Base-by-base conservation (phyloP, 2,113 vertebrate genomes). In the Lathamus discolor region DNA sequence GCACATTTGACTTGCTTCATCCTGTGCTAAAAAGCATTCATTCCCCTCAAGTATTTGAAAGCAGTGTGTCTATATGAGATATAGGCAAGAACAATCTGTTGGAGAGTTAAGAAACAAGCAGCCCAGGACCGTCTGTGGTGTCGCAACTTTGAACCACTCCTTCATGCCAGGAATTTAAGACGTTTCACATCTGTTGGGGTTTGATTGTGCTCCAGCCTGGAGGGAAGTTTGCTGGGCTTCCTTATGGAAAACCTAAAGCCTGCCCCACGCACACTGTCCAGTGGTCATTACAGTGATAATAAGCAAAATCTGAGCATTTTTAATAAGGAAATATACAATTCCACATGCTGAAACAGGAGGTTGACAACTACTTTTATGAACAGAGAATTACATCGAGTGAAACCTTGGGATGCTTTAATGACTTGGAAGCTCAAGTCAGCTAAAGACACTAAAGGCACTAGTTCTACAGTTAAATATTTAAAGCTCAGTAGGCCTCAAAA, bases 131-230 rank as follows among this genome's bases (percentile, higher is more conserved):
- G 75, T 17, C 46, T 82, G 77, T 52, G 27, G 5, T 73, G 46
- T 7, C 67, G 85, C 76, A 93, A 37, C 59, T 86, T 66, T 9
- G 52, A 82, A 25, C 35, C 20, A 7, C 41, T 78, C 77, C 70
- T 91, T 66, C 48, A 1, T 2, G 14, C 35, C 74, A 66, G 87
- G 57, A 93, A 95, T 84, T 78, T 19, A 6, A 55, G 83, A 91
- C 11, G 13, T 79, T 92, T 93, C 90, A 86, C 91, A 96, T 95
- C 88, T 94, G 91, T 27, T 85, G 24, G 66, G 63, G 35, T 5
- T 72, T 57, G 29, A 16, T 72, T 62, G 39, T 39, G 19, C 35
- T 59, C 17, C 31, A 73, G 20, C 7, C 81, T 23, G 17, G 13
- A 7, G 86, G 49, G 77, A 94, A 84, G 39, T 55, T 91, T 74